phyloP scores from a whole-genome alignment of 1,140 invertebrate genomes.

The Whitmania pigra region DNA sequence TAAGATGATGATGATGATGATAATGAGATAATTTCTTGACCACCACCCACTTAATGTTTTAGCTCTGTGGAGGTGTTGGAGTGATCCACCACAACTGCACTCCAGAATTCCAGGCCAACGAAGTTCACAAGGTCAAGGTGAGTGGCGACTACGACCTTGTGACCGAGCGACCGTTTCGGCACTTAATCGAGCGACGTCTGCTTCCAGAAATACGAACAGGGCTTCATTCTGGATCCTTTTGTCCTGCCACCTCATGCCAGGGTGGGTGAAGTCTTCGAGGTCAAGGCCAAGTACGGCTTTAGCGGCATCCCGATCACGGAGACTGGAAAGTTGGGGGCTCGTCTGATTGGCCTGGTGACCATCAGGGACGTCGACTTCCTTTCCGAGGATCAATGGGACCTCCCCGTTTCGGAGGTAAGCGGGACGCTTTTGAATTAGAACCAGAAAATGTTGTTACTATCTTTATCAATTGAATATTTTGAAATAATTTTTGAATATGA shows the following conservation, averaged over 20 bases:
- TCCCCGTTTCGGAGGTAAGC: constrained; percentile 33
- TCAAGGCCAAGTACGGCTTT: constrained; percentile 86
- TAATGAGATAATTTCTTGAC: no score
- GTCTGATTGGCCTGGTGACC: constrained; percentile 81
- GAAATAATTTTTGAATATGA: no score
- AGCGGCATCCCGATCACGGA: constrained; percentile 90
- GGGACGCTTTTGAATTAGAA: not conserved
- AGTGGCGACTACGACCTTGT: constrained; percentile 8
- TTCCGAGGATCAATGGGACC: constrained; percentile 43
- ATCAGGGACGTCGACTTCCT: constrained; percentile 94
- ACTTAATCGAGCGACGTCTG: not conserved
- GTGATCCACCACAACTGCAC: constrained; percentile 97
- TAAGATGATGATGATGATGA: no score
- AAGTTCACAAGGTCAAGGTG: constrained; percentile 95
- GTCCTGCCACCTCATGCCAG: constrained; percentile 73
- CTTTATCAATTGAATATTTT: not conserved
- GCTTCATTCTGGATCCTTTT: constrained; percentile 89
- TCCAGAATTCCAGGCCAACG: constrained; percentile 81
- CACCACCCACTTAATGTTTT: constrained; percentile 25
- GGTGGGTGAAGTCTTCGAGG: constrained; percentile 70
- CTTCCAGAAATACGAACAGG: constrained; percentile 73
- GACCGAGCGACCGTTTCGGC: no score
- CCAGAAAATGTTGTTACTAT: not conserved
- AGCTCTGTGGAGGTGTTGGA: constrained; percentile 86
- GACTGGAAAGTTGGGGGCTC: constrained; percentile 80